Conservation (phyloP, 2,888 invertebrate genomes). For the Plagodis dolabraria region DNA sequence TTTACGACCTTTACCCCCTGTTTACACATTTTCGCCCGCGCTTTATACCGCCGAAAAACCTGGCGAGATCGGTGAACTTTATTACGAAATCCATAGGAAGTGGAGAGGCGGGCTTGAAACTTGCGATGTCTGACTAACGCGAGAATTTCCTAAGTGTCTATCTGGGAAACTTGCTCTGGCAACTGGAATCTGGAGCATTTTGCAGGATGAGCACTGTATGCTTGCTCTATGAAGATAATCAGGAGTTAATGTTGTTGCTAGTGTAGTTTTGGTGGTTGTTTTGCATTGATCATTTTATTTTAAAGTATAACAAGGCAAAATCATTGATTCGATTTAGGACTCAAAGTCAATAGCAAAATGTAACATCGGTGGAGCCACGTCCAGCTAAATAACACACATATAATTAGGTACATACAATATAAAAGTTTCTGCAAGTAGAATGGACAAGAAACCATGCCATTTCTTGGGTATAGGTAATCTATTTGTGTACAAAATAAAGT, state of each 20-base stretch:
- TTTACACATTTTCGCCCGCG: conserved; percentile 48
- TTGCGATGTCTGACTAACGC: conserved; percentile 30
- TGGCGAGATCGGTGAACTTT: conserved; percentile 35
- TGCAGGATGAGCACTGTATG: conserved; percentile 6
- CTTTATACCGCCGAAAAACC: conserved; percentile 36
- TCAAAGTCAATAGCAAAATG: too few relatives aligned
- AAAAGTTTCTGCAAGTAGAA: too few relatives aligned
- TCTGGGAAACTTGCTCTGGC: conserved; percentile 20
- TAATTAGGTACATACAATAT: too few relatives aligned
- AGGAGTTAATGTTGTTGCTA: neutral
- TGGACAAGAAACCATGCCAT: too few relatives aligned
- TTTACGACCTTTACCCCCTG: conserved; percentile 46
- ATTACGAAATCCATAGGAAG: conserved; percentile 40
- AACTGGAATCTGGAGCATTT: conserved; percentile 19
- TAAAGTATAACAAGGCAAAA: too few relatives aligned
- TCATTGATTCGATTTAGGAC: too few relatives aligned
- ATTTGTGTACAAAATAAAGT: too few relatives aligned
- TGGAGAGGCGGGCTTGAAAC: conserved; percentile 28
- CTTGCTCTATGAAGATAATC: conserved; percentile 5
- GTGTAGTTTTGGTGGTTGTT: too few relatives aligned
- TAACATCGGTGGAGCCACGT: too few relatives aligned
- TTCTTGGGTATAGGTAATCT: too few relatives aligned
- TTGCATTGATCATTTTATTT: too few relatives aligned
- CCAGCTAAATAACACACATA: too few relatives aligned
- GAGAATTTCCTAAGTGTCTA: conserved; percentile 28